Evolutionary conservation across 2,888 invertebrate species (phyloP), one percentile per base, ranked within the genome.

Genomic region (Xanthorhoe spadicearia): DNA sequence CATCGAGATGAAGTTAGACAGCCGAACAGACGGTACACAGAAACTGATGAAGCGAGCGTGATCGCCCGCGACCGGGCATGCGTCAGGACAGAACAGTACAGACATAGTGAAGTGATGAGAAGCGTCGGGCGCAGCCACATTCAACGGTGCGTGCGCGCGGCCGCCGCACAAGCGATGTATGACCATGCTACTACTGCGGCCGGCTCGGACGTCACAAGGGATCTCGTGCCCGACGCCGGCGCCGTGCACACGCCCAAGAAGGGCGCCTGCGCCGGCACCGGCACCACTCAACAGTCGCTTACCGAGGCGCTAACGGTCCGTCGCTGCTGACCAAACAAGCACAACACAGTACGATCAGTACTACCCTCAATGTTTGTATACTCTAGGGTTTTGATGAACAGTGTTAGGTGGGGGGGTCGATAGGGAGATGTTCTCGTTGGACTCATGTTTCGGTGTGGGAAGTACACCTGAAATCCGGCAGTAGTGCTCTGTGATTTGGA

Each of bases 71-170:
- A 83, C 86, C 89, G 92, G 92, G 92, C 92, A 92, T 92, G 92
- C 92, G 89, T 92, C 92, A 87, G 92, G 90, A 92, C 90, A 92
- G 90, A 83, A 87, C 91, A 91, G 92, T 83, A 92, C 91, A 92
- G 90, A 92, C 89, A 90, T 88, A 92, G 92, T 92, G 92, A 93
- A 91, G 90, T 90, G 89, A 92, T 92, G 92, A 92, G 83, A 93
- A 92, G 92, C 92, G 81, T 92, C 92, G 92, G 92, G 92, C 92
- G 90, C 92, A 92, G 92, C 92, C 92, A 92, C 92, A 92, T 91
- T 88, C 84, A 92, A 90, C 91, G 91, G 89, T 88, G 91, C 90
- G 92, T 87, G 90, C 89, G 90, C 89, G 87, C 90, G 91, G 91
- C 89, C 90, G 89, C 87, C 88, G 92, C 90, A 89, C 91, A 92